A percentile compares a stretch with the other conserved stretches of the same genome.
Evolutionary conservation across 2,797 vertebrate species (phyloP).

Genomic region (Diplodus puntazzo): DNA sequence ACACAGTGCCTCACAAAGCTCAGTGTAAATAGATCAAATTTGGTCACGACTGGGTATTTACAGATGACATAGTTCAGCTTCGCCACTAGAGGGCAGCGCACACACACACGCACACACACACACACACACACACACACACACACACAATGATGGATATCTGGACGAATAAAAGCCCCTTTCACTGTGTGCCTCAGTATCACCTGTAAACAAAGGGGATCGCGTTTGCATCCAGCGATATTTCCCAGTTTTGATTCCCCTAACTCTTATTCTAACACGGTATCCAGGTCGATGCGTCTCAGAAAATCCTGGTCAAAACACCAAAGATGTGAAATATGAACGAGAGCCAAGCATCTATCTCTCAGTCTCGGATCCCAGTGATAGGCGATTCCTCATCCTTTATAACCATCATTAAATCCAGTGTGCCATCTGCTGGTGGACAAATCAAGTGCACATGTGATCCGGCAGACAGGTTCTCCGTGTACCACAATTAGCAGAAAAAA

Average conservation of each 20-base stretch:
- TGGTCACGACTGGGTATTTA: background rate
- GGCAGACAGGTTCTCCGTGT: conserved; percentile 41
- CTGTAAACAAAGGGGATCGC: conserved; percentile 36
- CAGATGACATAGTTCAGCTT: background rate
- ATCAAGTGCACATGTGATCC: conserved; percentile 40
- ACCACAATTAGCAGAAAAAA: conserved; percentile 23
- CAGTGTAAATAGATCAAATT: background rate
- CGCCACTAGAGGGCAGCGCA: conserved; percentile 66
- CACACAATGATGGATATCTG: conserved; percentile 20
- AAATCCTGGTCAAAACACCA: conserved; percentile 2
- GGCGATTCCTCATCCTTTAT: conserved; percentile 28
- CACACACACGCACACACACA: conserved; percentile 22
- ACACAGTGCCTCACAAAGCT: background rate
- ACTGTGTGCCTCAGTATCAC: conserved; percentile 8
- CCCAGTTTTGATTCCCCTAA: background rate
- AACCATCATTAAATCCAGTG: conserved; percentile 50
- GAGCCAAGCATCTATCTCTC: conserved; percentile 8
- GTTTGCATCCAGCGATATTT: background rate
- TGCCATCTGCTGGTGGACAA: conserved; percentile 72
- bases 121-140: conserved; percentile 5
- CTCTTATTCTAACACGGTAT: background rate
- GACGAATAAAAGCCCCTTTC: conserved; percentile 2
- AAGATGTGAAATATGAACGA: conserved; percentile 2
- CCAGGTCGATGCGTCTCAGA: background rate
- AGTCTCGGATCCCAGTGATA: conserved; percentile 10